phyloP scores from a whole-genome alignment of 1,140 invertebrate genomes.

The Planococcus citri region DNA sequence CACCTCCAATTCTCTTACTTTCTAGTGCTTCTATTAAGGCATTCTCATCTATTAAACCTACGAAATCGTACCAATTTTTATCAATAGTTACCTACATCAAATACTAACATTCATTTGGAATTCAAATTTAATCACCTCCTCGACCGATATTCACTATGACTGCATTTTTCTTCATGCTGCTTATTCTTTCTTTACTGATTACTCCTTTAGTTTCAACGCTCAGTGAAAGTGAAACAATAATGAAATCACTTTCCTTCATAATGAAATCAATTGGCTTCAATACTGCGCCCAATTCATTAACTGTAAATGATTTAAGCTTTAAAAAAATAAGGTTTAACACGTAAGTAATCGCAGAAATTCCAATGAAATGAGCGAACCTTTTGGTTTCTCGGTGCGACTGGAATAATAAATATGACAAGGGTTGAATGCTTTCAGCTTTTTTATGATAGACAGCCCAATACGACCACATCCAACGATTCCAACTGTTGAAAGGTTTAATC shows the following conservation, averaged over 20 bases:
- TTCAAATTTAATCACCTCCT: slow-evolving; percentile 44
- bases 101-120: too few species aligned
- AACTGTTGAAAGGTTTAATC: slow-evolving; percentile 63
- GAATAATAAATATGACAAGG: slow-evolving; percentile 57
- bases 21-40: slow-evolving; percentile 62
- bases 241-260: slow-evolving; percentile 61
- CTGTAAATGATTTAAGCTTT: neutral
- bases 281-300: slow-evolving; percentile 8
- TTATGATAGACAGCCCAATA: slow-evolving; percentile 63
- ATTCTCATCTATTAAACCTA: slow-evolving; percentile 48
- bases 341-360: too few species aligned
- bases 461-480: slow-evolving; percentile 78
- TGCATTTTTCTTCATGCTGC: slow-evolving; percentile 68
- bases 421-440: slow-evolving; percentile 58
- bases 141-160: slow-evolving; percentile 75
- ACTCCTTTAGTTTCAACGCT: slow-evolving; percentile 60
- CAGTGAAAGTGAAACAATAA: slow-evolving; percentile 58
- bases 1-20: slow-evolving; percentile 48
- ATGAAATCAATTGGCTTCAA: slow-evolving; percentile 35
- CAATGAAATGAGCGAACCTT: slow-evolving; percentile 29
- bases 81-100: too few species aligned
- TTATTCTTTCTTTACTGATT: slow-evolving; percentile 59
- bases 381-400: slow-evolving; percentile 45
- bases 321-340: too few species aligned
- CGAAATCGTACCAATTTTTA: too few species aligned